phyloP scores from a whole-genome alignment of 2,797 vertebrate genomes.

The Enoplosus armatus region DNA sequence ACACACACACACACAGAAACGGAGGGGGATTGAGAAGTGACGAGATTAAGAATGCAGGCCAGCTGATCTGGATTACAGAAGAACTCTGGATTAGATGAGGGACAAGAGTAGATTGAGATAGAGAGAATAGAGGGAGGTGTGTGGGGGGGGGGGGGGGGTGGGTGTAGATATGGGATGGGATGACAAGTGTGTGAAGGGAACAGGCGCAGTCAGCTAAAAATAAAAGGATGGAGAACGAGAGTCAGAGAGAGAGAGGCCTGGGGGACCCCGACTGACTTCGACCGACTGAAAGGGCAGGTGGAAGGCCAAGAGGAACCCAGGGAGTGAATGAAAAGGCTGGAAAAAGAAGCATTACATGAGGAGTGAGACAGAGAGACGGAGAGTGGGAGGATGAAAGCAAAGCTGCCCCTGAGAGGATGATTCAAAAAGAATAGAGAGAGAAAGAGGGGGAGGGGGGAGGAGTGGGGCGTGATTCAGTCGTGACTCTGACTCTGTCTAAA shows the following conservation, averaged over 20 bases:
- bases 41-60: conserved; percentile 83
- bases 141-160: not conserved
- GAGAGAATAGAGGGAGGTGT: conserved; percentile 19
- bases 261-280: conserved; percentile 68
- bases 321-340: conserved; percentile 61
- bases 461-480: conserved; percentile 69
- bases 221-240: conserved; percentile 65
- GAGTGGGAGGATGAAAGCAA: conserved; percentile 70
- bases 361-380: conserved; percentile 53
- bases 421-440: conserved; percentile 67
- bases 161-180: conserved; percentile 53
- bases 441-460: conserved; percentile 45
- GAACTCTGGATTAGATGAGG: conserved; percentile 82
- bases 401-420: conserved; percentile 74
- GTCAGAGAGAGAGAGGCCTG: conserved; percentile 59
- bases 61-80: conserved; percentile 85
- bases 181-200: conserved; percentile 62
- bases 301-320: conserved; percentile 67
- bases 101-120: conserved; percentile 71
- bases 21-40: conserved; percentile 81
- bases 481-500: conserved; percentile 72
- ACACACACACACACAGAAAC: conserved; percentile 40
- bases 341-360: conserved; percentile 57
- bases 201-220: conserved; percentile 67
- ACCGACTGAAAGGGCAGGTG: conserved; percentile 73